phyloP scores from a whole-genome alignment of 2,113 vertebrate species.

The Capreolus pygargus region DNA sequence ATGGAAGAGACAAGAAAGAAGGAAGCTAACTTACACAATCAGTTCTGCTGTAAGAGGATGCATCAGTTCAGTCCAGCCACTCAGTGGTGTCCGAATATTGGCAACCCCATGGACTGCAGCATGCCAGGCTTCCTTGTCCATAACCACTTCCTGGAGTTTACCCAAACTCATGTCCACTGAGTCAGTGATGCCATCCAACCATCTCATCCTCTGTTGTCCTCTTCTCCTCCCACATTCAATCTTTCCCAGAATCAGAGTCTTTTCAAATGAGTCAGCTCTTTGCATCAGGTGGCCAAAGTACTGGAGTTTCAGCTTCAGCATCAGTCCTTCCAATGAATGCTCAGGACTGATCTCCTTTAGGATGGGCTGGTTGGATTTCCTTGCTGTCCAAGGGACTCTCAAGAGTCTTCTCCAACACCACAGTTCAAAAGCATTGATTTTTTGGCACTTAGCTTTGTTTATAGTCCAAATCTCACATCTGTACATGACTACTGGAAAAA shows the following conservation, averaged over 20 bases:
- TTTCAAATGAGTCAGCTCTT: not conserved
- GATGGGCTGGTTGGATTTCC: not conserved
- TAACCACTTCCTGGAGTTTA: not conserved
- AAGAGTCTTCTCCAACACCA: not conserved
- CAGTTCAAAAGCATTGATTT: not conserved
- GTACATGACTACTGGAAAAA: not conserved
- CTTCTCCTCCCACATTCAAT: not conserved
- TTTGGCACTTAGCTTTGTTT: fast-evolving
- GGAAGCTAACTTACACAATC: not conserved
- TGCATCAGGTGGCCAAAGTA: not conserved
- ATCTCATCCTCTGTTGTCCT: not conserved
- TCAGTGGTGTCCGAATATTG: not conserved
- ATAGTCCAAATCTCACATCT: not conserved
- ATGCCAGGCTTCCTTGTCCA: not conserved
- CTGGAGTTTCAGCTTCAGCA: not conserved
- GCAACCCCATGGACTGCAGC: not conserved
- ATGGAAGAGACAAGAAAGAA: not conserved
- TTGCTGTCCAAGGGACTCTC: not conserved
- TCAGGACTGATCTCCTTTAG: not conserved
- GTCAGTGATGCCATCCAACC: not conserved
- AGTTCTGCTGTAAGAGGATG: not conserved
- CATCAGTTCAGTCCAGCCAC: not conserved
- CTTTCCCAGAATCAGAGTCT: not conserved
- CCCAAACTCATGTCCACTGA: not conserved
- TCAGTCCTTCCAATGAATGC: not conserved